Percentiles rank a stretch among this genome's conserved stretches.
phyloP scores from a whole-genome alignment of 1,140 invertebrate species.

The Linepithema humile region DNA sequence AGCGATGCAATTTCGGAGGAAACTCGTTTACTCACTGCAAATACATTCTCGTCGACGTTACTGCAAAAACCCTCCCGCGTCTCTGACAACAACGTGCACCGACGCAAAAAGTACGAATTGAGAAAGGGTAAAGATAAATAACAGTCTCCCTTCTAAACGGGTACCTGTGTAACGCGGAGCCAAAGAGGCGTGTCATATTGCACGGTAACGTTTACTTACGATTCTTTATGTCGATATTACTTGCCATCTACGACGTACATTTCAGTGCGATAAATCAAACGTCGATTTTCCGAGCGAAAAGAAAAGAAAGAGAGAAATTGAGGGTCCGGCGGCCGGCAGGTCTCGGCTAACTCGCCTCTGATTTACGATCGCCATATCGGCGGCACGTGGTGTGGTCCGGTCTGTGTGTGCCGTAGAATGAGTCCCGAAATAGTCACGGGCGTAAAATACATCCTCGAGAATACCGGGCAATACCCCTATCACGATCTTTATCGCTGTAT shows the following conservation, averaged over 20 bases:
- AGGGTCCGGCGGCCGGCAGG: slow-evolving; percentile 10
- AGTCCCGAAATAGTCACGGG: slow-evolving; percentile 67
- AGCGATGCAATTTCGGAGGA: not conserved
- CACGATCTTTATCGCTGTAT: slow-evolving; percentile 58
- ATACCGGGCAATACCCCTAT: slow-evolving; percentile 64
- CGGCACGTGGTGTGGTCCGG: slow-evolving; percentile 39
- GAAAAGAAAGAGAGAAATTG: slow-evolving; percentile 17
- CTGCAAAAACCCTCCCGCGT: not conserved
- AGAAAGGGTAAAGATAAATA: not conserved
- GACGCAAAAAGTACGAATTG: not conserved
- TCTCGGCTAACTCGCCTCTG: slow-evolving; percentile 27
- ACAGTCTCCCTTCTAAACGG: not conserved
- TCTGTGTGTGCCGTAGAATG: slow-evolving; percentile 60
- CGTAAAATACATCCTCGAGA: slow-evolving; percentile 60
- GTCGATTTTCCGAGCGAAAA: slow-evolving; percentile 38
- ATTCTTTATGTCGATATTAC: not conserved
- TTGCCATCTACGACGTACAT: not conserved
- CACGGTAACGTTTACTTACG: not conserved
- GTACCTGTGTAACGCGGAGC: not conserved
- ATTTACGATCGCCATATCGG: slow-evolving; percentile 62
- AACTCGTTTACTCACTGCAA: not conserved
- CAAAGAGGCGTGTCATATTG: not conserved
- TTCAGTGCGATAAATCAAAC: slow-evolving; percentile 53
- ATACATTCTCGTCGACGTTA: not conserved
- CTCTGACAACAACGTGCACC: not conserved